These are phyloP conservation scores for Ormia ochracea DNA, from an alignment of 2,888 invertebrate genomes.

Conservation along the genomic window DNA sequence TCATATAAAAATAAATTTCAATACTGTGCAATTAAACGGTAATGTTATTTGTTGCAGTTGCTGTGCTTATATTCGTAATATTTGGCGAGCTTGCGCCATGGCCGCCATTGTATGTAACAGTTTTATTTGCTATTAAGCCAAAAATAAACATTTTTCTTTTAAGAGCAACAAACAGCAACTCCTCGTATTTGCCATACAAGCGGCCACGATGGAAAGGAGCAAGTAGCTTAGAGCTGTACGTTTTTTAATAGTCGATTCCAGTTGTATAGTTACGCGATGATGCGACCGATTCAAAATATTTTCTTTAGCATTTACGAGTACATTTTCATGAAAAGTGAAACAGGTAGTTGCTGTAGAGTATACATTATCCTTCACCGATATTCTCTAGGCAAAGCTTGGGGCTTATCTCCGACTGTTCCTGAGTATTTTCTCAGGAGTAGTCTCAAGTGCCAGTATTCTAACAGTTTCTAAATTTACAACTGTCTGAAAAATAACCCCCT, in stretches of 20 bases:
- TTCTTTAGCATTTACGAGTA: too few species aligned
- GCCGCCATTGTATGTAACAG: constrained; percentile 52
- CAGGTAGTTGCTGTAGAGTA: too few species aligned
- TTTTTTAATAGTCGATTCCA: background rate
- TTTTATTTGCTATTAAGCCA: constrained; percentile 60
- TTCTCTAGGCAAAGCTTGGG: too few species aligned
- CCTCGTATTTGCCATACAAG: constrained; percentile 6
- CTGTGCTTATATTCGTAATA: constrained; percentile 24
- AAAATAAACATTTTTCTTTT: constrained; percentile 41
- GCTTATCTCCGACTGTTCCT: too few species aligned
- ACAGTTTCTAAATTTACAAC: too few species aligned
- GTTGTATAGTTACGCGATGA: background rate
- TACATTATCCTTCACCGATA: too few species aligned
- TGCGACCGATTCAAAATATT: too few species aligned
- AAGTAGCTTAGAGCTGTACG: constrained; percentile 26
- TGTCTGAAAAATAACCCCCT: too few species aligned
- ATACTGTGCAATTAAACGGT: constrained; percentile 75
- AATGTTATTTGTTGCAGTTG: constrained; percentile 50
- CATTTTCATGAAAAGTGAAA: too few species aligned
- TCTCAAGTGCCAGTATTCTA: too few species aligned
- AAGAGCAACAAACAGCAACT: constrained; percentile 20
- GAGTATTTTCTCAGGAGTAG: too few species aligned
- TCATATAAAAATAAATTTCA: constrained; percentile 73
- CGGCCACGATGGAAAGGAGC: constrained; percentile 33
- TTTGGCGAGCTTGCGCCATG: constrained; percentile 37